Conservation (phyloP, 1,140 invertebrate genomes). For the Orchesella cincta region DNA sequence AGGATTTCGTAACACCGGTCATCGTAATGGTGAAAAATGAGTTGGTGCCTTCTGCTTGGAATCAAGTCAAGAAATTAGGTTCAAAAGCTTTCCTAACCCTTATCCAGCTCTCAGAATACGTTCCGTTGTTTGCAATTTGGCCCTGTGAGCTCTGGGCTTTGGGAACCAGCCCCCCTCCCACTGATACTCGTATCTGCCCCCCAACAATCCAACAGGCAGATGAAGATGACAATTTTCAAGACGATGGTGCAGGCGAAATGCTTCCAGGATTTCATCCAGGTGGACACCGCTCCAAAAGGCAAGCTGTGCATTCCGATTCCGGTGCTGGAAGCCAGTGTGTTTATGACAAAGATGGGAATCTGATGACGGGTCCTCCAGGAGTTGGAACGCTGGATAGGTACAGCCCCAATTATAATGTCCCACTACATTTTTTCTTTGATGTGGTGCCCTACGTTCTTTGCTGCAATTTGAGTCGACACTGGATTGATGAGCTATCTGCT, state of each 20-base stretch:
- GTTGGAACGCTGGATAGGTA: slow-evolving; percentile 26
- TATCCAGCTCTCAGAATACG: no score
- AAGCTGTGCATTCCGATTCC: neutral
- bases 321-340: slow-evolving; percentile 34
- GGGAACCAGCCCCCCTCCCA: no score
- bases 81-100: no score
- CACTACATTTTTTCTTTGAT: neutral
- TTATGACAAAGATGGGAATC: slow-evolving; percentile 23
- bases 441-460: slow-evolving; percentile 1
- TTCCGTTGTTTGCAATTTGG: no score
- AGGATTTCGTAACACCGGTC: no score
- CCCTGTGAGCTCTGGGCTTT: no score
- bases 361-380: slow-evolving; percentile 4
- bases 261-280: slow-evolving; percentile 24
- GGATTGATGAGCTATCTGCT: neutral
- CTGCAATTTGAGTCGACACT: neutral
- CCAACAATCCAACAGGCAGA: neutral
- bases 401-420: slow-evolving; percentile 8
- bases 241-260: neutral
- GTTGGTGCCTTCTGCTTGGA: no score
- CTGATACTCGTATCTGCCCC: slow-evolving; percentile 3
- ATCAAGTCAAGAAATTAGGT: no score
- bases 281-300: neutral
- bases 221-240: slow-evolving; percentile 9
- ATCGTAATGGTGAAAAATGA: no score